phyloP scores from a whole-genome alignment of 2,888 invertebrate species.

The Thereva unica region DNA sequence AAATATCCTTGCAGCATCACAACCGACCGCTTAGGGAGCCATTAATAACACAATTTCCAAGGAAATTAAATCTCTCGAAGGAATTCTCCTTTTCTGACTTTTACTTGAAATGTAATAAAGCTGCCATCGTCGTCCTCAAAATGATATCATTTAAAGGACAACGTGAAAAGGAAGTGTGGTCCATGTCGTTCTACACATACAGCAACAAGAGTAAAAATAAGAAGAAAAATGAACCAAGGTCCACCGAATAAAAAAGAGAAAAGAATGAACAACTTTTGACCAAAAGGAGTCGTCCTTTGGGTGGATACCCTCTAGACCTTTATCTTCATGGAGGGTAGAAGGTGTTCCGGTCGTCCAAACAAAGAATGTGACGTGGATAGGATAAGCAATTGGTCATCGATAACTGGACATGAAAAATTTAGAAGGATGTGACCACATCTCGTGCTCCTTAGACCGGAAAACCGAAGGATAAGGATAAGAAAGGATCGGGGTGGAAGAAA shows the following conservation, averaged over 20 bases:
- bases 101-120: constrained; percentile 27
- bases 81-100: constrained; percentile 23
- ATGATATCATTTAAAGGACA: not conserved
- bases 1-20: constrained; percentile 4
- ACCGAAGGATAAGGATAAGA: constrained; percentile 14
- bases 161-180: constrained; percentile 20
- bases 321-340: constrained; percentile 4
- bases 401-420: constrained; percentile 22
- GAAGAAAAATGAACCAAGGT: not conserved
- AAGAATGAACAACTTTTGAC: not conserved
- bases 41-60: constrained; percentile 30
- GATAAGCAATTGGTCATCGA: constrained; percentile 26
- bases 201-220: not conserved
- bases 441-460: constrained; percentile 4
- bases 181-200: constrained; percentile 9
- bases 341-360: constrained; percentile 21
- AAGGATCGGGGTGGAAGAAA: constrained; percentile 4
- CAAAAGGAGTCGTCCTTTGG: not conserved
- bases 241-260: not conserved
- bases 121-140: constrained; percentile 2
- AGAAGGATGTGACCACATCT: constrained; percentile 3
- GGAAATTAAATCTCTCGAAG: constrained; percentile 31
- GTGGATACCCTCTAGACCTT: not conserved
- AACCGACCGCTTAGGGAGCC: constrained; percentile 20
- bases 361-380: constrained; percentile 24